phyloP scores from a whole-genome alignment of 2,797 vertebrate genomes.

The Danionella dracula region DNA sequence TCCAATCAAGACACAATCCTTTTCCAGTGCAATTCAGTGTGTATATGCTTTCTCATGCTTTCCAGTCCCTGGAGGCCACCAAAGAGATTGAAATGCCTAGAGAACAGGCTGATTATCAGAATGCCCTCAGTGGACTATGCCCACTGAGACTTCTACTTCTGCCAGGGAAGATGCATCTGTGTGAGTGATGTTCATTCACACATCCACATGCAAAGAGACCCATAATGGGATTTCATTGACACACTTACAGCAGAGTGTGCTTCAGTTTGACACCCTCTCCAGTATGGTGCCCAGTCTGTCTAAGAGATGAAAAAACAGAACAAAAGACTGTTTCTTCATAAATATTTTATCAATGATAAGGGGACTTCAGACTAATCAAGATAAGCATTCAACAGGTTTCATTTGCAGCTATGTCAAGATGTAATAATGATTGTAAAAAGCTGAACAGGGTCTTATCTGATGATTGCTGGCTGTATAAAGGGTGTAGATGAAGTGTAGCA shows the following conservation, averaged over 20 bases:
- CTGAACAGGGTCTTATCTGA: neutral
- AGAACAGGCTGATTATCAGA: constrained; percentile 44
- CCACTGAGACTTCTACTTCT: constrained; percentile 24
- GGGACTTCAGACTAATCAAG: neutral
- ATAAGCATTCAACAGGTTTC: neutral
- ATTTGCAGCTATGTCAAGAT: neutral
- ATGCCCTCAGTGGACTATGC: constrained; percentile 29
- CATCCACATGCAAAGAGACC: constrained; percentile 20
- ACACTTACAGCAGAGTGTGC: constrained; percentile 22
- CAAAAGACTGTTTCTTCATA: too few species aligned
- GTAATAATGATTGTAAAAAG: neutral
- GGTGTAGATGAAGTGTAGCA: too few species aligned
- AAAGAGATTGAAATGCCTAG: constrained; percentile 37
- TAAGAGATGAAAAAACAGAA: too few species aligned
- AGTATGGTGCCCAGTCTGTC: too few species aligned
- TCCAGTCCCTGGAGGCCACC: constrained; percentile 28
- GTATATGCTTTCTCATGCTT: neutral
- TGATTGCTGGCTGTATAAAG: too few species aligned
- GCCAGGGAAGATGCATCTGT: constrained; percentile 31
- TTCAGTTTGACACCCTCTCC: constrained; percentile 4
- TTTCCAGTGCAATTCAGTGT: neutral
- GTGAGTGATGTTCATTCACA: constrained; percentile 14
- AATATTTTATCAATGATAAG: neutral
- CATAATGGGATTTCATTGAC: constrained; percentile 31
- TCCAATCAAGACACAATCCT: constrained; percentile 15